phyloP scores from a whole-genome alignment of 2,797 vertebrate species.

The Rhinichthys osculus region DNA sequence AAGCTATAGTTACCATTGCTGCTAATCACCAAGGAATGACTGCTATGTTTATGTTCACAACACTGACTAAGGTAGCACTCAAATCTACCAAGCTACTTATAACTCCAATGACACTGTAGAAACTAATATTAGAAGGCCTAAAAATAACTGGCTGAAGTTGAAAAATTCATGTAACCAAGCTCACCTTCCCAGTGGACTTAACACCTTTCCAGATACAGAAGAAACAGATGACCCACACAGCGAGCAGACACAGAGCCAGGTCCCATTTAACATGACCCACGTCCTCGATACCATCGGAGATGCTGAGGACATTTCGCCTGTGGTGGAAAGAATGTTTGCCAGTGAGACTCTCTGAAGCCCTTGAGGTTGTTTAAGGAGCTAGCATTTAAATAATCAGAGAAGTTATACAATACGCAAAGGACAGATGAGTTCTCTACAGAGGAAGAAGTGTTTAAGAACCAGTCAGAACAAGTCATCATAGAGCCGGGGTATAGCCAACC shows the following conservation, averaged over 20 bases:
- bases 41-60: slow-evolving; percentile 28
- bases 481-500: background rate
- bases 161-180: slow-evolving; percentile 42
- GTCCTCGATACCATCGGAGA: slow-evolving; percentile 89
- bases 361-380: slow-evolving; percentile 4
- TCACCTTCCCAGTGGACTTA: slow-evolving; percentile 96
- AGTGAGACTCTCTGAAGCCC: slow-evolving; percentile 22
- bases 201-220: slow-evolving; percentile 99
- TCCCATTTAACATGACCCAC: slow-evolving; percentile 93
- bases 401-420: background rate
- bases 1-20: slow-evolving; percentile 25
- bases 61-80: background rate
- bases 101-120: background rate
- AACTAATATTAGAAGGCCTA: slow-evolving; percentile 13
- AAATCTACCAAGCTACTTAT: slow-evolving; percentile 6
- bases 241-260: slow-evolving; percentile 93
- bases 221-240: slow-evolving; percentile 96
- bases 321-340: slow-evolving; percentile 12
- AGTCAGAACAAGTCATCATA: slow-evolving; percentile 34
- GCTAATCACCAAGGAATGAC: background rate
- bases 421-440: background rate
- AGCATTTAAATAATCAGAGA: slow-evolving; percentile 11
- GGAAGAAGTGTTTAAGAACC: slow-evolving; percentile 16
- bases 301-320: slow-evolving; percentile 92
- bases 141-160: slow-evolving; percentile 3